Evolutionary conservation across 2,888 invertebrate species (phyloP), one percentile per base, ranked within the genome.

Genomic region (Drosophila ezoana): DNA sequence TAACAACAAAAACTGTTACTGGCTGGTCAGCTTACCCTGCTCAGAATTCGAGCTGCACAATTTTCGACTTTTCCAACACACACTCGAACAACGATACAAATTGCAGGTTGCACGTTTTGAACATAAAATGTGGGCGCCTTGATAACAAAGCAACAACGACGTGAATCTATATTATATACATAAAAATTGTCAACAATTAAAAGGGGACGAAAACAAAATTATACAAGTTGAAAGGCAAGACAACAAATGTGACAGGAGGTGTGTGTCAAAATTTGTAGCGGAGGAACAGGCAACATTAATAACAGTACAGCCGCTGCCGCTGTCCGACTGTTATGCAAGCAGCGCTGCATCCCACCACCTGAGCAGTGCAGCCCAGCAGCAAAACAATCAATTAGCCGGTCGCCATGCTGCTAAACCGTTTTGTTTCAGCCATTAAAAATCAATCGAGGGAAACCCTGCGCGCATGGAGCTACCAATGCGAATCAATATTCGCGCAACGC

Each of bases 401-500:
- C 59, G 49, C 57, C 70, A 89, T 85, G 85, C 75, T 90, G 78
- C 72, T 90, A 32, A 91, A 87, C 74, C 90, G 91, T 43, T 73
- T 91, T 41, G 73, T 91, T 51, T 66, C 71, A 23, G 89, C 91
- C 69, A 90, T 93, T 20, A 93, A 93, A 84, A 91, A 91, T 76
- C 93, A 93, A 61, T 93, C 93, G 4, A 91, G 92, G 43, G 93
- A 92, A 59, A 92, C 94, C 3, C 90, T 94, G 43, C 92, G 93
- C 73, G 91, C 93, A 61, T 94, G 94, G 93, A 91, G 93, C 6
- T 93, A 93, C 74, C 94, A 94, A 73, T 94, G 93, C 74, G 94
- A 94, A 89, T 94, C 93, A 76, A 93, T 94, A 44, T 70, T 93
- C 14, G 95, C 95, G 1, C 95, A 95, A 81, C 93, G 94, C 37